A percentile compares a stretch with the other conserved stretches of the same genome.
Conservation (phyloP, 2,113 vertebrate genomes). For the Crotophaga sulcirostris region DNA sequence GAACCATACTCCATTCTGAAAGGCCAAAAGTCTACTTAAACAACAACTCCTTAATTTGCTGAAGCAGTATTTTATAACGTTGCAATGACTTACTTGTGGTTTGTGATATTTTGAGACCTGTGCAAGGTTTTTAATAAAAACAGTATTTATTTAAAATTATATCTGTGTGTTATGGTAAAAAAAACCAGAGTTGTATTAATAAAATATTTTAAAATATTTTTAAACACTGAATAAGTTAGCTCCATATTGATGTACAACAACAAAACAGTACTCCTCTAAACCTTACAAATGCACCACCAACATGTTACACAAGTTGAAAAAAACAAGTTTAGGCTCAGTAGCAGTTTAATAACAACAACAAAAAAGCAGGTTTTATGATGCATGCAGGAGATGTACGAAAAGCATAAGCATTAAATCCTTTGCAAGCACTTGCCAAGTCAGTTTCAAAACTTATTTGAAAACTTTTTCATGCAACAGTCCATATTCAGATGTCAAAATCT, state of each 20-base stretch:
- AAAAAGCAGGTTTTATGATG: neutral
- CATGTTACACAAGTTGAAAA: accelerated
- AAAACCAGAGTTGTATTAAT: accelerated
- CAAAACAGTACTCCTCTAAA: neutral
- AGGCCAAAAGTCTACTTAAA: neutral
- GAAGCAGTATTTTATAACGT: neutral
- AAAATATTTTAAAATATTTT: neutral
- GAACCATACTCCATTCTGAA: neutral
- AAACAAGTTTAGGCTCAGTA: neutral
- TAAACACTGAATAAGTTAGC: neutral
- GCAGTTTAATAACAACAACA: neutral
- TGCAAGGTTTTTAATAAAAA: neutral
- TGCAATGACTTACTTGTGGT: neutral
- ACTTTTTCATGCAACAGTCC: neutral
- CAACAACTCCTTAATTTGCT: neutral
- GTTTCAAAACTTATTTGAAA: neutral
- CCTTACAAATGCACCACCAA: accelerated
- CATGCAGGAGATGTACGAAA: neutral
- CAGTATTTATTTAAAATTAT: neutral
- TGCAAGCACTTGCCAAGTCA: neutral
- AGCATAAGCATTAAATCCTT: neutral
- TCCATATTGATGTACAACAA: neutral
- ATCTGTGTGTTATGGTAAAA: neutral
- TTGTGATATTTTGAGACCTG: neutral
- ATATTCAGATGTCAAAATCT: neutral